phyloP scores from a whole-genome alignment of 2,888 invertebrate species.

The Drosophila ezoana region DNA sequence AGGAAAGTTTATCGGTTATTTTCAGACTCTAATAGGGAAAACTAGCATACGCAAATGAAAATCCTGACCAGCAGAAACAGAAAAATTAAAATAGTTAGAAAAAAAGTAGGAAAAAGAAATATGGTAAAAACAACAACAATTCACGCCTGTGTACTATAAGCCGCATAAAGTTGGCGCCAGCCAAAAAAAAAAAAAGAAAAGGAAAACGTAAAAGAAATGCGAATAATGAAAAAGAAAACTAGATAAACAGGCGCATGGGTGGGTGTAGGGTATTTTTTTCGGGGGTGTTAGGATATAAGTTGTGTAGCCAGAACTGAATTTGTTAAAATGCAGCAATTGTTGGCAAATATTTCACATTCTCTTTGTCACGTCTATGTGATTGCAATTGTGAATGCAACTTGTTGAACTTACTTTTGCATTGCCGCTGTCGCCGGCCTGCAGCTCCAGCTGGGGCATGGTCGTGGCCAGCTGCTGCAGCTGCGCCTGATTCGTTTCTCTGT shows the following conservation, averaged over 20 bases:
- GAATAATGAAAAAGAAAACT: conserved; percentile 19
- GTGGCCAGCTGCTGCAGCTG: conserved; percentile 21
- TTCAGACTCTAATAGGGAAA: neutral
- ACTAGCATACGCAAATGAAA: conserved; percentile 20
- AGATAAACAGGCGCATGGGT: conserved; percentile 31
- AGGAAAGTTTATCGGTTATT: too few species aligned
- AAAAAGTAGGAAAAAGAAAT: neutral
- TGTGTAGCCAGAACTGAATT: neutral
- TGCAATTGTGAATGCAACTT: conserved; percentile 56
- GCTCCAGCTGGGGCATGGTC: conserved; percentile 23
- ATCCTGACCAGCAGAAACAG: conserved; percentile 67
- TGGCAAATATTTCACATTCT: neutral
- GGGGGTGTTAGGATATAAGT: too few species aligned
- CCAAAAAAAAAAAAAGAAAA: conserved; percentile 16
- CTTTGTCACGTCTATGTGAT: neutral
- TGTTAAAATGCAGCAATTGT: neutral
- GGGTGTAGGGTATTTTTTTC: neutral
- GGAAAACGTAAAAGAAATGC: neutral
- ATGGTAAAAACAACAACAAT: conserved; percentile 19
- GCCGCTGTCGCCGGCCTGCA: conserved; percentile 33
- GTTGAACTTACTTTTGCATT: conserved; percentile 72
- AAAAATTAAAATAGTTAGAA: conserved; percentile 17
- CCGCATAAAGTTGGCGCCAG: conserved; percentile 73
- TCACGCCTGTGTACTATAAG: conserved; percentile 37
- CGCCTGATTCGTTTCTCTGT: conserved; percentile 34